phyloP scores from a whole-genome alignment of 2,888 invertebrate genomes.

The Epirrhoe tristata region DNA sequence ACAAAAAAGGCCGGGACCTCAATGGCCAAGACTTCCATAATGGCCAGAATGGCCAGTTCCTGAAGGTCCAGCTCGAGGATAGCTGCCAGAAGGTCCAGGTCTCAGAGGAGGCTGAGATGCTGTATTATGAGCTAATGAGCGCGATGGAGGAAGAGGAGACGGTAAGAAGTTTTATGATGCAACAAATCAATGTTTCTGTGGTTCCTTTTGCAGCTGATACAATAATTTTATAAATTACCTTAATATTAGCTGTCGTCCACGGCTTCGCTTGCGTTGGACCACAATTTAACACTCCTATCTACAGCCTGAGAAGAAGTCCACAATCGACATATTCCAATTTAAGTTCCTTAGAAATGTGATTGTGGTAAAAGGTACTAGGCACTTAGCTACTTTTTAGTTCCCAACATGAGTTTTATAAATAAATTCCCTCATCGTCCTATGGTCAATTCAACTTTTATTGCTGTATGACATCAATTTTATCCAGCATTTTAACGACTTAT shows the following conservation, averaged over 20 bases:
- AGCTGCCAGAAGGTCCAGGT: constrained; percentile 51
- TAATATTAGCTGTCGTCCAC: no score
- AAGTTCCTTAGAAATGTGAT: no score
- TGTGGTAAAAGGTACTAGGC: neutral
- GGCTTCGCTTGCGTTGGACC: no score
- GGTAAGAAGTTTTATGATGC: constrained; percentile 59
- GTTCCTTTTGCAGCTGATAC: no score
- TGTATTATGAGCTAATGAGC: constrained; percentile 80
- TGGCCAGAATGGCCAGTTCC: constrained; percentile 12
- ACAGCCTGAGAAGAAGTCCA: no score
- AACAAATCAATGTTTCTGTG: no score
- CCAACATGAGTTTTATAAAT: neutral
- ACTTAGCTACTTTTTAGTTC: neutral
- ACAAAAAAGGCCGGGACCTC: constrained; percentile 52
- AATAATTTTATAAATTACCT: no score
- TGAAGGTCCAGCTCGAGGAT: constrained; percentile 10
- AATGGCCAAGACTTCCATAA: constrained; percentile 11
- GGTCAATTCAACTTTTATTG: constrained; percentile 15
- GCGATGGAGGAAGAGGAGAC: constrained; percentile 81
- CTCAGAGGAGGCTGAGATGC: constrained; percentile 81
- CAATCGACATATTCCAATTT: no score
- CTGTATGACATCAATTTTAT: constrained; percentile 22
- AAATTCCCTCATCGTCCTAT: neutral
- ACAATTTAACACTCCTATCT: no score
- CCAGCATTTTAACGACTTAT: constrained; percentile 25